Base-by-base conservation (phyloP, 2,888 invertebrate genomes). In the Operophtera brumata region DNA sequence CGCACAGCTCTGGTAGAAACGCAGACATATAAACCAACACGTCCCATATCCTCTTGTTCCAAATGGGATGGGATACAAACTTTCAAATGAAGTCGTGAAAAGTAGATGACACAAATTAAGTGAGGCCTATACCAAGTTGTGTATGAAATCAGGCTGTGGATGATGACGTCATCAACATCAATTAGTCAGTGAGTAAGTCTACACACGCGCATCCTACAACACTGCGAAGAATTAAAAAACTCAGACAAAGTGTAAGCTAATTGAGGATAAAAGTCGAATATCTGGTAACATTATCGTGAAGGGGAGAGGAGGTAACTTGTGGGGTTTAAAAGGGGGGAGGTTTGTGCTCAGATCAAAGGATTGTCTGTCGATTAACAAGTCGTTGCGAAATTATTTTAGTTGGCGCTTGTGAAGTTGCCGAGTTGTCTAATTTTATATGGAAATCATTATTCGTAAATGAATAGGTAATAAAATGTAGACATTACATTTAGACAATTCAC, bases 311-410 rank as follows among this genome's bases (percentile, higher is more conserved):
- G 42, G 39, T 11, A 30, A 9, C 9, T 20, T 28, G 36, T 34
- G 28, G 45, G 44, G 36, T 3, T 0, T 30, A 30, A 48, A 57
- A 52, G 45, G 32, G 54, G 60, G 67, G 72, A 73, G 77, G 74
- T 75, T 78, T 74, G 76, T 68, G 69, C 68, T 75, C 69, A 74
- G 80, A 80, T 80, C 80, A 80, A 82, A 82, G 76, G 80, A 78
- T 80, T 79, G 79, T 82, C 69, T 75, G 72, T 68, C 71, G 77
- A 80, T 82, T 80, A 82, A 75, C 78, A 78, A 78, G 73, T 73
- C 72, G 66, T 57, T 66, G 65, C 73, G 73, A 70, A 74, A 76
- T 77, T 67, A 72, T 72, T 71, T 69, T 53, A 59, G 63, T 57
- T 62, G 65, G 53, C 54, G 52, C 46, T 57, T 42, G 51, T n/a